Base-by-base conservation (phyloP, 2,797 vertebrate species). In the Apodemus agrarius region DNA sequence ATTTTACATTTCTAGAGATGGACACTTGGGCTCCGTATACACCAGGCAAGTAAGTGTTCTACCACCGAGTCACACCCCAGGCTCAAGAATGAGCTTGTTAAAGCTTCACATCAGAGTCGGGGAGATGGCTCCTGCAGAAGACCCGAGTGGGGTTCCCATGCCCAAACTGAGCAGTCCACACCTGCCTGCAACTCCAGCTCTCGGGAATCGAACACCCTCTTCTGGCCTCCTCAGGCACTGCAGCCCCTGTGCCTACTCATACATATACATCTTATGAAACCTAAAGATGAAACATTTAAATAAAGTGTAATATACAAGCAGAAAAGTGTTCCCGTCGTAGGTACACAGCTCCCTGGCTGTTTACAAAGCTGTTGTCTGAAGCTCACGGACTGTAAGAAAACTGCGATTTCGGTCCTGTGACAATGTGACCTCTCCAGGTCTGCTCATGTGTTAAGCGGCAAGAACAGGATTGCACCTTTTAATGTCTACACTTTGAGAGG, bases 381-480 rank as follows among this genome's bases (percentile, higher is more conserved):
- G 57, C 40, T 22, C n/a, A 1, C 46, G 85, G 34, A 40, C 31
- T 67, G 9, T 34, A 59, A 88, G 72, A 52, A 69, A 89, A 6
- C 11, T 19, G n/a, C 43, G 9, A 3, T 13, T 26, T 21, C 21
- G 40, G 5, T 6, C 29, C 14, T 49, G 11, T 46, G 76, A 19
- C 1, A 34, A 17, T 49, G 11, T 46, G 76, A 19, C 1, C 1
- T 40, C 8, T 72, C 49, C 24, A 12, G 80, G 43, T 61, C 59
- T 3, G 24, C 26, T 52, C 19, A 13, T 8, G 43, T 6, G 9
- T 31, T 10, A 5, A 29, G 40, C 29, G 1, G 5, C 2, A 7
- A 14, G 37, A 34, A 31, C 24, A 29, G 26, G 13, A 34, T 76
- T 29, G 3, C 6, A 2, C 17, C 46, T n/a, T 75, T 46, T 24